Percentiles rank a stretch among this genome's conserved stretches.
Evolutionary conservation across 2,888 invertebrate genomes (phyloP).

Genomic region (Acanthosepion lycidas): DNA sequence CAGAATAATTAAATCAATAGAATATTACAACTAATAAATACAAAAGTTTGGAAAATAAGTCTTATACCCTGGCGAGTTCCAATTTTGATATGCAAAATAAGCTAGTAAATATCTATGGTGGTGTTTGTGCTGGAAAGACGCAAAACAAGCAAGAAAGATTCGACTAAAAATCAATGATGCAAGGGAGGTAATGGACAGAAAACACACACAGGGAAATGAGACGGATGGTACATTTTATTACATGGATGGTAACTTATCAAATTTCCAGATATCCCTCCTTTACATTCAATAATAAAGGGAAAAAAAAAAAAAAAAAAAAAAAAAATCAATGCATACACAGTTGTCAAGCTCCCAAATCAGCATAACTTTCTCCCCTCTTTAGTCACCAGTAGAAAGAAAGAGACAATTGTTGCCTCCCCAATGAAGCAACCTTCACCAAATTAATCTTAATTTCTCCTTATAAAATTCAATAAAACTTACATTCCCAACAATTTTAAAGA

Average conservation of each 20-base stretch:
- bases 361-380: not conserved
- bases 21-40: too few species aligned
- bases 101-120: not conserved
- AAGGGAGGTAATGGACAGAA: not conserved
- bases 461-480: too few species aligned
- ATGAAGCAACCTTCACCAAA: not conserved
- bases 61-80: not conserved
- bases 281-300: not conserved
- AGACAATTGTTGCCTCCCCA: not conserved
- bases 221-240: slow-evolving; percentile 6
- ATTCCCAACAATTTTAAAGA: not conserved
- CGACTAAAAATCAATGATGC: not conserved
- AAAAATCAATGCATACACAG: not conserved
- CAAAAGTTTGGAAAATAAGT: too few species aligned
- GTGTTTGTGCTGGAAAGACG: not conserved
- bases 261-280: not conserved
- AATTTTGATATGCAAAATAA: not conserved
- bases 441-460: not conserved
- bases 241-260: not conserved
- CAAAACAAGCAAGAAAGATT: not conserved
- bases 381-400: not conserved
- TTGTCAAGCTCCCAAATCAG: slow-evolving; percentile 33
- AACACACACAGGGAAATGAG: not conserved
- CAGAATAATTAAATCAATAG: too few species aligned
- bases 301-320: too few species aligned